Conservation (phyloP, 2,113 vertebrate species). For the Onychorhynchus coronatus region DNA sequence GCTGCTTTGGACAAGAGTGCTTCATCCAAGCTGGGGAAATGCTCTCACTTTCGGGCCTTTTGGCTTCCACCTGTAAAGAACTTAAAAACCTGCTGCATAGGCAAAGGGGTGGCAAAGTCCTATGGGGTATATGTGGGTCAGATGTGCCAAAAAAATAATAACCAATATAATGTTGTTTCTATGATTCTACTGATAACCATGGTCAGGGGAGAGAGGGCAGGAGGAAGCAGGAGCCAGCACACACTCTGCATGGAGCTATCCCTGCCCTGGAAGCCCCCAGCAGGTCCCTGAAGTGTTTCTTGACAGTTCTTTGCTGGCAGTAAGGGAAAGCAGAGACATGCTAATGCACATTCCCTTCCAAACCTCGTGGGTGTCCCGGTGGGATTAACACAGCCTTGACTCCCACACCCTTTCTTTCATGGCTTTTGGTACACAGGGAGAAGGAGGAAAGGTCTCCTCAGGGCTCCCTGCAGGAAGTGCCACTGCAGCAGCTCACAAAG, state of each 20-base stretch:
- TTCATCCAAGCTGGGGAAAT: neutral
- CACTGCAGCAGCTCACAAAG: neutral
- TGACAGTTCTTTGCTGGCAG: neutral
- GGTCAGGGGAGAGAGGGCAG: neutral
- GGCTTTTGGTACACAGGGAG: neutral
- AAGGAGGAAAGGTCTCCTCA: neutral
- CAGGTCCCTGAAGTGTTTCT: neutral
- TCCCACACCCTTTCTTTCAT: neutral
- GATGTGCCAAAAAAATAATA: neutral
- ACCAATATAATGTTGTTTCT: neutral
- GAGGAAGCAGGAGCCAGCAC: neutral
- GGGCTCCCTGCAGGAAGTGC: neutral
- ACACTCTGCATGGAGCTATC: neutral
- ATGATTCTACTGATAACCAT: neutral
- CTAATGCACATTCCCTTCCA: neutral
- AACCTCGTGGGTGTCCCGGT: neutral
- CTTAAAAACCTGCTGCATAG: neutral
- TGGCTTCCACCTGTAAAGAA: neutral
- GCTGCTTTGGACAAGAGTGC: neutral
- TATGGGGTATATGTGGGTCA: neutral
- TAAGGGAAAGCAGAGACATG: neutral
- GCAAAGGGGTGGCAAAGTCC: neutral
- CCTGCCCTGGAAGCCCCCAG: neutral
- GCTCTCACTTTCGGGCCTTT: neutral
- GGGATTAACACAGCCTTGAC: neutral